Evolutionary conservation across 2,797 vertebrate genomes (phyloP), one percentile per base, ranked within the genome.

Genomic region (Pseudopleuronectes americanus): DNA sequence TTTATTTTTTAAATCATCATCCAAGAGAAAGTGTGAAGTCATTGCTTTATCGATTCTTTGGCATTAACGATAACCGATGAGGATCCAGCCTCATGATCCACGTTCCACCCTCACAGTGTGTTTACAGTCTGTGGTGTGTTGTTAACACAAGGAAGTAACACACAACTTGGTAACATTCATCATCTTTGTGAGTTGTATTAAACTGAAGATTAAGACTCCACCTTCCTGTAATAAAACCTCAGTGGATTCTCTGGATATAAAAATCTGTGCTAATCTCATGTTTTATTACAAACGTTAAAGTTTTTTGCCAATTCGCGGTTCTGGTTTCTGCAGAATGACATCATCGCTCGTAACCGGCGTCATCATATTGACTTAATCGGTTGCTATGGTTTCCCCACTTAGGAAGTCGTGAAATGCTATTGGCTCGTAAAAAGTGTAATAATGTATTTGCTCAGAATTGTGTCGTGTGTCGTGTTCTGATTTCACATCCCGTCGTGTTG

Each of bases 321-420:
- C 14, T 55, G 53, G 57, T 81, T 78, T 78, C 79, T 79, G 33
- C 69, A 65, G 3, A 70, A 79, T 91, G 84, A 90, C 88, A 84
- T 92, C 87, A 91, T 54, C 65, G 59, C 41, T 67, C 66, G 70
- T 87, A 78, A 87, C 87, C 76, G 38, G 55, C 56, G 76, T 86
- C 76, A 84, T 88, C 69, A 75, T 81, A 73, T 62, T 74, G 66
- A 85, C 57, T 80, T 67, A 22, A 80, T 86, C 81, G 62, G 81
- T 85, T 80, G 26, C 84, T 68, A 79, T 80, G 84, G 81, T 79
- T 89, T 71, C 64, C 76, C 55, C 33, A 59, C 77, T 74, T 83
- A 84, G 82, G 74, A 85, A 78, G 70, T 80, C 74, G 70, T 90
- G 68, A 83, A 76, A 87, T 45, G 24, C 58, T 63, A 66, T 57